Evolutionary conservation across 2,797 vertebrate genomes (phyloP), one percentile per base, ranked within the genome.

Genomic region (Triplophysa yarkandensis): DNA sequence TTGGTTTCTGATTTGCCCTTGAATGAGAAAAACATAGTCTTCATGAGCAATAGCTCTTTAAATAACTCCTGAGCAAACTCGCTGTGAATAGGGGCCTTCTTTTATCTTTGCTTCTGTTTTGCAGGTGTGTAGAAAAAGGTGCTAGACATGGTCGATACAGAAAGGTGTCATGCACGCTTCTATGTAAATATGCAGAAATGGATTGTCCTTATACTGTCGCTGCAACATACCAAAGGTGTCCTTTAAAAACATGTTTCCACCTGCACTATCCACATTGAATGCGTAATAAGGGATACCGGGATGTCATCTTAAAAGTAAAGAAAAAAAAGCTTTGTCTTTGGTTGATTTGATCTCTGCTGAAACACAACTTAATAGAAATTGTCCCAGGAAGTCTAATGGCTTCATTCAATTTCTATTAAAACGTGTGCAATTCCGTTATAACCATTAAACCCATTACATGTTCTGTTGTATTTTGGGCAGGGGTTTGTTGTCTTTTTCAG

Each of bases 21-120:
- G 60, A n/a, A 52, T 67, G 27, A 74, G 52, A 39, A 74, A 74
- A 67, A 66, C 28, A 50, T 25, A 62, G 27, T 68, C 50, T 52
- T 71, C 57, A 69, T 30, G 78, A 72, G 30, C 64, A 75, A 60
- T 66, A 80, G 74, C 77, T 83, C 70, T 83, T 84, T 83, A 84
- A 85, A 83, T 83, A 85, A 86, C 85, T 84, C 83, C 81, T 82
- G 84, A 84, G 83, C 67, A 52, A 79, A 83, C 61, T 82, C 77
- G 84, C 82, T 84, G 84, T 85, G 85, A 84, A 84, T 83, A 83
- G 75, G 80, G 83, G 80, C 80, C 72, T 50, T 63, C 13, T 19
- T 76, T 61, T 70, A 67, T 60, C 62, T 69, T 71, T 70, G 27
- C 54, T 52, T 76, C 21, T 82, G 62, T 25, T 52, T 60, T 69